These are phyloP conservation scores for Monodelphis domestica DNA, from an alignment of 2,797 vertebrate species.

Conservation along the genomic window DNA sequence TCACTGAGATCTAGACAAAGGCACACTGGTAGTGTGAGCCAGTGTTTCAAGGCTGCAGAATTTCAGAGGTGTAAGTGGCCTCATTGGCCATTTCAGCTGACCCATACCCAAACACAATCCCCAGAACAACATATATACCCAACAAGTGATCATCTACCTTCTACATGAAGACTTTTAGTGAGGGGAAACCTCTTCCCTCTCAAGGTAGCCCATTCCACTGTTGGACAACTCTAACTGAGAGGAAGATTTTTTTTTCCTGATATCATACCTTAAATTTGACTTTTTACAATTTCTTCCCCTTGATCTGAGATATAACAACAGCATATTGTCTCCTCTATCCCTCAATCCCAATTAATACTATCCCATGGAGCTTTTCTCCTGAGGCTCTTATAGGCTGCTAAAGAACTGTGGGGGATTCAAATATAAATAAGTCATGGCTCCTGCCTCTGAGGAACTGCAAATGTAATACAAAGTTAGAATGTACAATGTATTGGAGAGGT, in stretches of 20 bases:
- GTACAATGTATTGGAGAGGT: not conserved
- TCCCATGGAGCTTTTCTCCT: not conserved
- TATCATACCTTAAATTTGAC: not conserved
- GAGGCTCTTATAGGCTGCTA: not conserved
- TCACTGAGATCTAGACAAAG: not conserved
- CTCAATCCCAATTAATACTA: not conserved
- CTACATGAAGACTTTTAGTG: not conserved
- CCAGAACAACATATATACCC: not conserved
- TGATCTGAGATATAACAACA: not conserved
- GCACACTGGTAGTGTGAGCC: not conserved
- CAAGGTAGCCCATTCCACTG: not conserved
- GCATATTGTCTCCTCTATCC: not conserved
- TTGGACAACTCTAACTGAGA: not conserved
- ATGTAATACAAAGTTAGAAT: not conserved
- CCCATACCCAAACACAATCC: not conserved
- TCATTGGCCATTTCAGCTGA: not conserved
- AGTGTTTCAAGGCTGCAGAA: not conserved
- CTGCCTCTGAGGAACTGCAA: not conserved
- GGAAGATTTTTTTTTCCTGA: not conserved
- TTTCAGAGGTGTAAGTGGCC: not conserved
- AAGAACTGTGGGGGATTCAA: not conserved
- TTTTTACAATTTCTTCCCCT: not conserved
- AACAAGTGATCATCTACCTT: not conserved
- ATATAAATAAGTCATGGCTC: not conserved
- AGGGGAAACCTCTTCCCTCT: not conserved